These are phyloP conservation scores for Clarias fuscus DNA, from an alignment of 2,797 vertebrate genomes.

Conservation along the genomic window DNA sequence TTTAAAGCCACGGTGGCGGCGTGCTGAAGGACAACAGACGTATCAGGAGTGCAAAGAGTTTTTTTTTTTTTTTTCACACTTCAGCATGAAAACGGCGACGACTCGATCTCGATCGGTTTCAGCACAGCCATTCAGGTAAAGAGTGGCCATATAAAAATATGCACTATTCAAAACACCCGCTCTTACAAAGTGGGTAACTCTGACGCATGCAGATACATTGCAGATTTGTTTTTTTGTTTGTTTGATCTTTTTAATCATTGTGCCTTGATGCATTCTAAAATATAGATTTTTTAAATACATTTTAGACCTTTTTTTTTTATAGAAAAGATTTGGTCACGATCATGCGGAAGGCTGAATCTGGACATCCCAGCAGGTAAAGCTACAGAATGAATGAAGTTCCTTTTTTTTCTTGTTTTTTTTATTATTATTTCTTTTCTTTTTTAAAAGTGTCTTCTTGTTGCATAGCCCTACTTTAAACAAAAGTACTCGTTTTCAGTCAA, in stretches of 20 bases:
- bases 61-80: constrained; percentile 56
- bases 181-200: constrained; percentile 65
- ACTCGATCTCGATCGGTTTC: constrained; percentile 37
- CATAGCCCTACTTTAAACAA: constrained; percentile 81
- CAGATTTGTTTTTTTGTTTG: constrained; percentile 52
- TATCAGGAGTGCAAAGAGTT: constrained; percentile 55
- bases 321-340: constrained; percentile 92
- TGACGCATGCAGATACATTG: constrained; percentile 80
- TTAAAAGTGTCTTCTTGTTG: constrained; percentile 81
- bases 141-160: constrained; percentile 53
- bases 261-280: constrained; percentile 82
- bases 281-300: constrained; percentile 60
- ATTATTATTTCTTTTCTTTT: constrained; percentile 35
- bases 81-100: constrained; percentile 47
- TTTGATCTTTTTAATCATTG: constrained; percentile 70
- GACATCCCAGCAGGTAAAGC: constrained; percentile 80
- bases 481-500: constrained; percentile 46
- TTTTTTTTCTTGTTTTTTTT: constrained; percentile 17
- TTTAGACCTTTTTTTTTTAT: constrained; percentile 59
- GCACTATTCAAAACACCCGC: constrained; percentile 46
- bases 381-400: constrained; percentile 71
- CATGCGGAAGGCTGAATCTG: constrained; percentile 85
- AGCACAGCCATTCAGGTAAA: constrained; percentile 42
- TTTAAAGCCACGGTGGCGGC: constrained; percentile 42
- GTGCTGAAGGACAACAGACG: constrained; percentile 49